A percentile compares a stretch with the other conserved stretches of the same genome.
phyloP scores from a whole-genome alignment of 2,888 invertebrate species.

The Volucella zonaria region DNA sequence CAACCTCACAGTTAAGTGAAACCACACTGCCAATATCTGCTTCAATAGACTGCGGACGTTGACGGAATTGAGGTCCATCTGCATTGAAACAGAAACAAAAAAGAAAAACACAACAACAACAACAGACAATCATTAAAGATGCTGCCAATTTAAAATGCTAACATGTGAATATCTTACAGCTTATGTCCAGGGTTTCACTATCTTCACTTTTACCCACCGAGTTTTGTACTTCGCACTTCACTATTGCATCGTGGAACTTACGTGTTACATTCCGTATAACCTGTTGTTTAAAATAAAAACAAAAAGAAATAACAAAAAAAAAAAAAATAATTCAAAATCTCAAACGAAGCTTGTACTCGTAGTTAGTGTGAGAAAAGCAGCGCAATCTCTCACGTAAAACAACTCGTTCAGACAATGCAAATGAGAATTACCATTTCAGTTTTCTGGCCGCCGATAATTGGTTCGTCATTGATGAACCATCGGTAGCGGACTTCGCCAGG shows the following conservation, averaged over 20 bases:
- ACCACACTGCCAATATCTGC: slow-evolving; percentile 91
- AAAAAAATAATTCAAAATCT: slow-evolving; percentile 33
- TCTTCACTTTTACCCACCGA: slow-evolving; percentile 95
- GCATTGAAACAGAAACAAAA: slow-evolving; percentile 58
- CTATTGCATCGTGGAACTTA: slow-evolving; percentile 91
- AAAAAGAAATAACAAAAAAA: slow-evolving; percentile 24
- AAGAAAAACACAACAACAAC: too few relatives aligned
- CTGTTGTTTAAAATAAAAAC: slow-evolving; percentile 79
- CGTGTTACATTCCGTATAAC: slow-evolving; percentile 91
- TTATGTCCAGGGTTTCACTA: slow-evolving; percentile 92
- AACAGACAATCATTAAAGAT: slow-evolving; percentile 33
- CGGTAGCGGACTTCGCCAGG: slow-evolving; percentile 92
- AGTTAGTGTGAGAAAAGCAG: slow-evolving; percentile 21
- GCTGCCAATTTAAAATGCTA: slow-evolving; percentile 3
- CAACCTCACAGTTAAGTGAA: slow-evolving; percentile 93
- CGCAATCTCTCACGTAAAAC: neutral
- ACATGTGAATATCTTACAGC: slow-evolving; percentile 88
- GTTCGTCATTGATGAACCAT: slow-evolving; percentile 93
- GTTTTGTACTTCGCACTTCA: slow-evolving; percentile 96
- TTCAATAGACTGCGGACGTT: slow-evolving; percentile 90
- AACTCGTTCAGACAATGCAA: slow-evolving; percentile 5
- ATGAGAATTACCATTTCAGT: slow-evolving; percentile 87
- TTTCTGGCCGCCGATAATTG: slow-evolving; percentile 90
- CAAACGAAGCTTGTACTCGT: neutral
- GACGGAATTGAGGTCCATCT: slow-evolving; percentile 93